phyloP scores from a whole-genome alignment of 2,113 vertebrate genomes.

The Sitta europaea region DNA sequence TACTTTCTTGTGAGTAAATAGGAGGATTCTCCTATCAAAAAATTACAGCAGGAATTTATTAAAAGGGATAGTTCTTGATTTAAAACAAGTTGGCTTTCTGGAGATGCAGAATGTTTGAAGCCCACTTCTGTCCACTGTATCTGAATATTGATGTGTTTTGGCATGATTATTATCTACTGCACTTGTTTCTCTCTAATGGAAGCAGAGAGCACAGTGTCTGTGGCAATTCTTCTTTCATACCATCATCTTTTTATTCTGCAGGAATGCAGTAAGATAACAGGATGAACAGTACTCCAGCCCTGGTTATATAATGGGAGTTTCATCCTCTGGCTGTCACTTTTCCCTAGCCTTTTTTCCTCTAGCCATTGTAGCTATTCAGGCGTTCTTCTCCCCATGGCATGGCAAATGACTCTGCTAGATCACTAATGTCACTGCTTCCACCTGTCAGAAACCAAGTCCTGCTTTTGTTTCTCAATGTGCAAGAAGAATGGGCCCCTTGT shows the following conservation, averaged over 20 bases:
- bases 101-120: slow-evolving; percentile 1
- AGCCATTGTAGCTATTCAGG: neutral
- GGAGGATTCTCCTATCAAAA: neutral
- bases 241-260: neutral
- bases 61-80: neutral
- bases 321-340: neutral
- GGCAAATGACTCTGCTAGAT: neutral
- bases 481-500: neutral
- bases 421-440: neutral
- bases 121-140: neutral
- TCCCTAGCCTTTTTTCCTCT: neutral
- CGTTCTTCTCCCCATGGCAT: neutral
- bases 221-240: slow-evolving; percentile 9
- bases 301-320: neutral
- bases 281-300: neutral
- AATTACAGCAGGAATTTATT: neutral
- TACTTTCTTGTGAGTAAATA: neutral
- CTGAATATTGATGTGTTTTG: slow-evolving; percentile 1
- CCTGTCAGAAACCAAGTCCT: neutral
- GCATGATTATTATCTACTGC: neutral
- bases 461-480: neutral
- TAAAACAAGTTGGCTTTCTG: neutral
- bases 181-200: slow-evolving; percentile 10
- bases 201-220: neutral
- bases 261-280: neutral